phyloP scores from a whole-genome alignment of 2,888 invertebrate genomes.

The Diarsia mendica region DNA sequence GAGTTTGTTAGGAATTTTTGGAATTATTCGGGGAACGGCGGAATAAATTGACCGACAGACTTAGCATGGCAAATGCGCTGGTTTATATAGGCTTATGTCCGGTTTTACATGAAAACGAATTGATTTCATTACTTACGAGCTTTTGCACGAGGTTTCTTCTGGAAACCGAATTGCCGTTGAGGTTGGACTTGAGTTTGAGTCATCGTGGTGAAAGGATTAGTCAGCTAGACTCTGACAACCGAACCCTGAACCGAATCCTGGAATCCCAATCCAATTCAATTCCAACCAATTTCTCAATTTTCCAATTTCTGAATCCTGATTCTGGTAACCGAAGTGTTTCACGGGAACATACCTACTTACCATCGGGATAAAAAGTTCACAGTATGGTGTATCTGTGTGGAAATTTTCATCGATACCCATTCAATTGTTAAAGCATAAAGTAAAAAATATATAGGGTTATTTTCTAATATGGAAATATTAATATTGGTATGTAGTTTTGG shows the following conservation, averaged over 20 bases:
- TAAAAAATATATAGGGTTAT: too few species aligned
- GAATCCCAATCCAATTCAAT: too few species aligned
- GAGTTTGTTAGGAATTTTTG: slow-evolving; percentile 57
- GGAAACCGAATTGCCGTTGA: too few species aligned
- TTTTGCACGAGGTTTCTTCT: background rate
- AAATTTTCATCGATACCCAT: background rate
- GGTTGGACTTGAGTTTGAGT: too few species aligned
- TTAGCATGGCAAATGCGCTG: slow-evolving; percentile 55
- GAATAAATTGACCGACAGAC: slow-evolving; percentile 59
- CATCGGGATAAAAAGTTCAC: background rate
- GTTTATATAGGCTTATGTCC: slow-evolving; percentile 31
- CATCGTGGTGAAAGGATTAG: too few species aligned
- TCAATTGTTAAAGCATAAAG: background rate
- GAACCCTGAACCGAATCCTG: too few species aligned
- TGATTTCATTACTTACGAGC: slow-evolving; percentile 16
- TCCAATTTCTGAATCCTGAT: too few species aligned
- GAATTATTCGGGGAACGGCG: slow-evolving; percentile 48
- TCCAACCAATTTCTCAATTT: too few species aligned
- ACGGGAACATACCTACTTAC: too few species aligned
- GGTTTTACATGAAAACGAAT: slow-evolving; percentile 24
- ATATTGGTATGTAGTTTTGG: too few species aligned
- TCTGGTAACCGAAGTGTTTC: background rate
- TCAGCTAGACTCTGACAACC: too few species aligned
- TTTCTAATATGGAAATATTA: too few species aligned
- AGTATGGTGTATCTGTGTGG: background rate